Percentiles rank a stretch among this genome's conserved stretches.
Conservation (phyloP, 2,113 vertebrate species). For the Lethenteron camtschaticum region DNA sequence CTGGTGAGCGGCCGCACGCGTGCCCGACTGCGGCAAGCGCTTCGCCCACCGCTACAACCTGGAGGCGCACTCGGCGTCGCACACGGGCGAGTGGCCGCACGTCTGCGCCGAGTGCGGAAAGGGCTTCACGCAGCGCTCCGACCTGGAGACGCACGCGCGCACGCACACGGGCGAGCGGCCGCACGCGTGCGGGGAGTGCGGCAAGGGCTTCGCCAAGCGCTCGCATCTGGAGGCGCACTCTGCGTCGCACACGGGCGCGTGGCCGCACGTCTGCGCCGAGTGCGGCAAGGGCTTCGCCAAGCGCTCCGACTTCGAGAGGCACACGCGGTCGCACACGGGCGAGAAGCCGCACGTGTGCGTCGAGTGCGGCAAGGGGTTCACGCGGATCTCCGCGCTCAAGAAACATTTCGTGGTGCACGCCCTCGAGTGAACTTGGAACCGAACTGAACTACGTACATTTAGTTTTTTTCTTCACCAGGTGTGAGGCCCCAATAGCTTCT, state of each 20-base stretch:
- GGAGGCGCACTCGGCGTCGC: too few relatives aligned
- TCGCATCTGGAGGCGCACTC: background rate
- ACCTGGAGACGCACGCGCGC: constrained; percentile 6
- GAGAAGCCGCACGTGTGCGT: background rate
- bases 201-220: background rate
- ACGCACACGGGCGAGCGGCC: constrained; percentile 7
- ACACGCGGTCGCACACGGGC: background rate
- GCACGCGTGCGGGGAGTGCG: background rate
- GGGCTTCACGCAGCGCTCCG: background rate
- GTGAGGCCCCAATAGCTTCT: too few relatives aligned
- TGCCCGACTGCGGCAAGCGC: too few relatives aligned
- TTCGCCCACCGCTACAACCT: too few relatives aligned
- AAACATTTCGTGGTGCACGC: too few relatives aligned
- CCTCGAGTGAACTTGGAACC: too few relatives aligned
- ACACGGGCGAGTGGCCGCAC: background rate
- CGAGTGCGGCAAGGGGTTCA: background rate
- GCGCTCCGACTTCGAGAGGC: background rate
- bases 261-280: background rate
- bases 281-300: background rate
- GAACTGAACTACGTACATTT: too few relatives aligned
- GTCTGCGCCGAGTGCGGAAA: constrained; percentile 5
- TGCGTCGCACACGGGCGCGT: background rate
- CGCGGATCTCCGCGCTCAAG: too few relatives aligned
- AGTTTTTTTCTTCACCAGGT: too few relatives aligned
- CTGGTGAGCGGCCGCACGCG: too few relatives aligned